Conservation (phyloP, 2,797 vertebrate genomes). For the Margarornis squamiger region DNA sequence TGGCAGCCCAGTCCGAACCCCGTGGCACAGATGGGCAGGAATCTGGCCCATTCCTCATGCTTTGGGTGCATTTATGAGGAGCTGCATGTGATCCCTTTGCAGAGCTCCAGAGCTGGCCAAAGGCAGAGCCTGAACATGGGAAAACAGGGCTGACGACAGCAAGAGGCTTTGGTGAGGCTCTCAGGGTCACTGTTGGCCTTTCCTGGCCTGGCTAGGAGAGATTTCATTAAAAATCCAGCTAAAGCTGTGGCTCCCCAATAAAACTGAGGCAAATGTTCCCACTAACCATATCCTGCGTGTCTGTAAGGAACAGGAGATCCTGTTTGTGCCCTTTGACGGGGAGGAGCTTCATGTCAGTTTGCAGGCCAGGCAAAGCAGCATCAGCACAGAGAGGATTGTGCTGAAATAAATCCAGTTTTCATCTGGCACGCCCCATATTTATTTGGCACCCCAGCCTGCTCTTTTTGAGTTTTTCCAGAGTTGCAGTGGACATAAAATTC, state of each 20-base stretch:
- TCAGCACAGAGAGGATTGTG: background rate
- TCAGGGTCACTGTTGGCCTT: background rate
- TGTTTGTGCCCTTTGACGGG: background rate
- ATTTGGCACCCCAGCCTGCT: background rate
- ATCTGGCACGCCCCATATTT: background rate
- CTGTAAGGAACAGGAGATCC: background rate
- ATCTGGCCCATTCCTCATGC: background rate
- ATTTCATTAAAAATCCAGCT: background rate
- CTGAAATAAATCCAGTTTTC: background rate
- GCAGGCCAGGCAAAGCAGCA: background rate
- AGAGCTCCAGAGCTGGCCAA: background rate
- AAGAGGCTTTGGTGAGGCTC: background rate
- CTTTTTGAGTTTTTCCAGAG: background rate
- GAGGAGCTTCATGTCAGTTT: background rate
- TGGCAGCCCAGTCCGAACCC: rapidly evolving
- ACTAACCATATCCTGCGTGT: background rate
- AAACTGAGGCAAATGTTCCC: background rate
- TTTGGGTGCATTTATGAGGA: background rate
- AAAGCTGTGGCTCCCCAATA: background rate
- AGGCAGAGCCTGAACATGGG: background rate
- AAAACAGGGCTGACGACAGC: background rate
- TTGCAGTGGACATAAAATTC: background rate
- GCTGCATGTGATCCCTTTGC: background rate
- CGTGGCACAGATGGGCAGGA: background rate
- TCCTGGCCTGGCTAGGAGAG: background rate